Conservation (phyloP, 2,113 vertebrate species). For the Menura novaehollandiae region DNA sequence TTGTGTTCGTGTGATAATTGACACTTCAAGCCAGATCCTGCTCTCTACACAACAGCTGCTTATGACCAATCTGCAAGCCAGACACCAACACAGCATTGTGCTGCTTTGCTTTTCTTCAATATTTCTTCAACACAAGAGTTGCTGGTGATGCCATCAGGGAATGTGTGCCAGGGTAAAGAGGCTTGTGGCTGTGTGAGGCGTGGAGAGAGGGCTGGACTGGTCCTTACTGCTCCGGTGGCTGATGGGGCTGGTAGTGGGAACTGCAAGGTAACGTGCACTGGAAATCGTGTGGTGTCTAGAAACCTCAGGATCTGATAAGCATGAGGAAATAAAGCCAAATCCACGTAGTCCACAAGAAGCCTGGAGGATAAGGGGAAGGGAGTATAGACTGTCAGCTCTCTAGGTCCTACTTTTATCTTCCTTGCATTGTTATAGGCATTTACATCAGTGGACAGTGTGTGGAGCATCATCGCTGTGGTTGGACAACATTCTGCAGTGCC, state of each 20-base stretch:
- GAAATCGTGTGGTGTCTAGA: background rate
- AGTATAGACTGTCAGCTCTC: background rate
- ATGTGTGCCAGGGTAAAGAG: background rate
- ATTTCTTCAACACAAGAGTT: background rate
- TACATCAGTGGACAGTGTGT: background rate
- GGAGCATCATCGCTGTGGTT: background rate
- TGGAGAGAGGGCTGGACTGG: background rate
- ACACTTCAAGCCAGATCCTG: background rate
- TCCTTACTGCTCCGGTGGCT: background rate
- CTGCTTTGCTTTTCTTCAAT: background rate
- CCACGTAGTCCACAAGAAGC: background rate
- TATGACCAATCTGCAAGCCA: background rate
- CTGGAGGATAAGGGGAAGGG: background rate
- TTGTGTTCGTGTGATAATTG: background rate
- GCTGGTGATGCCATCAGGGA: background rate
- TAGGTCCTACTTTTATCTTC: background rate
- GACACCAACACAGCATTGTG: background rate
- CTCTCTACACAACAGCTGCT: background rate
- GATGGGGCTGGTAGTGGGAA: fast-evolving
- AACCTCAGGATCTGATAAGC: background rate
- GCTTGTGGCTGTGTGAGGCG: background rate
- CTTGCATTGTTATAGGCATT: background rate
- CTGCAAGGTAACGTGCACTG: background rate
- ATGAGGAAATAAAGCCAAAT: background rate
- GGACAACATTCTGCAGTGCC: background rate